Evolutionary conservation across 2,113 vertebrate genomes (phyloP).

Genomic region (Halichoerus grypus): DNA sequence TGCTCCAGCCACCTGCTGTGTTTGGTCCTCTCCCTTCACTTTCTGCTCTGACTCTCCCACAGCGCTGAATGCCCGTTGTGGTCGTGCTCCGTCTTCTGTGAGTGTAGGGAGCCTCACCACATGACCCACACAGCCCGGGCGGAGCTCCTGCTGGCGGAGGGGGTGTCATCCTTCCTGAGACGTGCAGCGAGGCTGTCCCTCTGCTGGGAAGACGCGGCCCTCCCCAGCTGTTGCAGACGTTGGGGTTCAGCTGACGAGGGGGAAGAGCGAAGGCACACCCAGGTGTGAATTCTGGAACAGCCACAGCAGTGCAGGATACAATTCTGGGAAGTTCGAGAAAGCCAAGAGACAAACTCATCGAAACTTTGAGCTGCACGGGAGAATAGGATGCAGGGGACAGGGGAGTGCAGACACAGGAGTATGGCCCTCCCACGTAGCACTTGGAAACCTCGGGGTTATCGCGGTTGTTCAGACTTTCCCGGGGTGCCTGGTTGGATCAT

Average conservation of each 20-base stretch:
- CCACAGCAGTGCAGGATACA: background rate
- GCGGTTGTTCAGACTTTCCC: fast-evolving
- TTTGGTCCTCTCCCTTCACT: background rate
- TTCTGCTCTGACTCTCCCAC: no score
- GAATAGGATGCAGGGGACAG: fast-evolving
- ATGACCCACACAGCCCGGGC: fast-evolving
- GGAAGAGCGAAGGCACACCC: fast-evolving
- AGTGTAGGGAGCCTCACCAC: fast-evolving
- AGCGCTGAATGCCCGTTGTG: fast-evolving
- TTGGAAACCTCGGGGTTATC: fast-evolving
- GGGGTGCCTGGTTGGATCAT: no score
- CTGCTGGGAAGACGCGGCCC: background rate
- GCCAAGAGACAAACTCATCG: fast-evolving
- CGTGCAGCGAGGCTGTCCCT: no score
- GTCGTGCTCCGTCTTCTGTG: fast-evolving
- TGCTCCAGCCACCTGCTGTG: fast-evolving
- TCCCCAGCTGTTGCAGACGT: background rate
- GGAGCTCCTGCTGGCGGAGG: fast-evolving
- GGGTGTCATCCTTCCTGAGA: no score
- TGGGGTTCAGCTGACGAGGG: fast-evolving
- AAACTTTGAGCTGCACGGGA: no score
- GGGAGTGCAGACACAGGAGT: fast-evolving
- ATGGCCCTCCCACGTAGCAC: fast-evolving
- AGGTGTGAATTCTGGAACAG: no score
- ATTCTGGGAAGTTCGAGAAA: background rate